Conservation (phyloP, 2,888 invertebrate species). For the Pachliopta kotzebuea region DNA sequence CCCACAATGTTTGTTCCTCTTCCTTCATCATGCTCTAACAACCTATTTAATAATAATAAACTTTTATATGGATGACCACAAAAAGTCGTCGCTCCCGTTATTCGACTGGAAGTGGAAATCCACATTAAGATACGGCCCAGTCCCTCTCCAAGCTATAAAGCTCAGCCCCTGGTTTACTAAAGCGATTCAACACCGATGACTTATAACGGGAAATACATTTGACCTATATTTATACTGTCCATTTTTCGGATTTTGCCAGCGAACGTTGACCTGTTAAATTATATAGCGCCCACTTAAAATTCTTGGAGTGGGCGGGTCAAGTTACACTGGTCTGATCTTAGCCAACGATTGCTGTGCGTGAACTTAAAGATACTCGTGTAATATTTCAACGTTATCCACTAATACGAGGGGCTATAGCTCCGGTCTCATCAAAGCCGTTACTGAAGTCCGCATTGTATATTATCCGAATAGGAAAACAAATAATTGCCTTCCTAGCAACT, state of each 20-base stretch:
- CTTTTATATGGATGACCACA: not conserved
- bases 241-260: slow-evolving; percentile 39
- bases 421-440: not conserved
- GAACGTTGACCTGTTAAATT: slow-evolving; percentile 26
- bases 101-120: slow-evolving; percentile 40
- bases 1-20: not conserved
- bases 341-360: slow-evolving; percentile 32
- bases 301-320: slow-evolving; percentile 33
- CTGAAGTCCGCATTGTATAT: no score
- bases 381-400: slow-evolving; percentile 24
- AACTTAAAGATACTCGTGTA: slow-evolving; percentile 21
- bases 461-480: no score
- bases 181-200: slow-evolving; percentile 63
- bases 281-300: slow-evolving; percentile 25
- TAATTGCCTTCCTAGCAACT: slow-evolving; percentile 11
- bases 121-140: slow-evolving; percentile 46
- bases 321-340: slow-evolving; percentile 34
- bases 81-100: slow-evolving; percentile 10
- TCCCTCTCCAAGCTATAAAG: slow-evolving; percentile 50
- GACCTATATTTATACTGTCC: slow-evolving; percentile 55
- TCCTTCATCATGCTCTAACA: not conserved
- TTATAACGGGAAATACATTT: slow-evolving; percentile 71
- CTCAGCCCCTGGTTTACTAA: slow-evolving; percentile 58
- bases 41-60: not conserved
- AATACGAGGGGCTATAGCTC: slow-evolving; percentile 5